A percentile compares a stretch with the other conserved stretches of the same genome.
These are phyloP conservation scores for Drosophila leonis DNA, from an alignment of 2,888 invertebrate species.

Conservation along the genomic window DNA sequence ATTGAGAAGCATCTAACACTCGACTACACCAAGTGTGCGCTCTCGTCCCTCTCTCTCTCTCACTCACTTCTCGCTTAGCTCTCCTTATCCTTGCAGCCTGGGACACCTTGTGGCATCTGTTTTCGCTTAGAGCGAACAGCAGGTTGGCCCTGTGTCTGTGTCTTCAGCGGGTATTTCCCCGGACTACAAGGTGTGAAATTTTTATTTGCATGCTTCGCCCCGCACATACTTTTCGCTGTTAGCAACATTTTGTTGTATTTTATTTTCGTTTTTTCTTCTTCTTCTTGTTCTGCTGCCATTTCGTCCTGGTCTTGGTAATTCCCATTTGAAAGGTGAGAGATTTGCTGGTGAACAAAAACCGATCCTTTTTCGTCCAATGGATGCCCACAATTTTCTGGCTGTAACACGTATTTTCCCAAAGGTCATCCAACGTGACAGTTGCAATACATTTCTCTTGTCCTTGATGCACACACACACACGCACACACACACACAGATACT, in stretches of 20 bases:
- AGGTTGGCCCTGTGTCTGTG: constrained; percentile 28
- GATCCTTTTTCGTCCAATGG: constrained; percentile 34
- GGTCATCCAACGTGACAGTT: constrained; percentile 67
- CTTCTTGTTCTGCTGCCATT: neutral
- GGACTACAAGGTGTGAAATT: constrained; percentile 76
- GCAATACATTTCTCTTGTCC: constrained; percentile 46
- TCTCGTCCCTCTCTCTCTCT: constrained; percentile 2
- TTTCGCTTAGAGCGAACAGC: constrained; percentile 25
- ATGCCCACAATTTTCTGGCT: constrained; percentile 37
- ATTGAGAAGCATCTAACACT: constrained; percentile 56
- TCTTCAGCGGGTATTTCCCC: constrained; percentile 62
- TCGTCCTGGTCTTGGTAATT: constrained; percentile 57
- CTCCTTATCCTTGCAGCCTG: constrained; percentile 10
- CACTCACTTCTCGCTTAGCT: neutral
- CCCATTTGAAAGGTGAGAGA: constrained; percentile 78
- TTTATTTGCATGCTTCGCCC: constrained; percentile 76
- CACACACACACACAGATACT: neutral
- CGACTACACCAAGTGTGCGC: constrained; percentile 15
- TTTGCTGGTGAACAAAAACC: constrained; percentile 31
- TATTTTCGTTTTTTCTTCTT: neutral
- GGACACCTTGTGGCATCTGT: constrained; percentile 26
- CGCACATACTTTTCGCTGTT: constrained; percentile 4
- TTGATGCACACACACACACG: constrained; percentile 30
- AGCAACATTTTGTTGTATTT: constrained; percentile 1
- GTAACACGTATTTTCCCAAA: constrained; percentile 77